Conservation (phyloP, 2,113 vertebrate genomes). For the Dendropsophus ebraccatus region DNA sequence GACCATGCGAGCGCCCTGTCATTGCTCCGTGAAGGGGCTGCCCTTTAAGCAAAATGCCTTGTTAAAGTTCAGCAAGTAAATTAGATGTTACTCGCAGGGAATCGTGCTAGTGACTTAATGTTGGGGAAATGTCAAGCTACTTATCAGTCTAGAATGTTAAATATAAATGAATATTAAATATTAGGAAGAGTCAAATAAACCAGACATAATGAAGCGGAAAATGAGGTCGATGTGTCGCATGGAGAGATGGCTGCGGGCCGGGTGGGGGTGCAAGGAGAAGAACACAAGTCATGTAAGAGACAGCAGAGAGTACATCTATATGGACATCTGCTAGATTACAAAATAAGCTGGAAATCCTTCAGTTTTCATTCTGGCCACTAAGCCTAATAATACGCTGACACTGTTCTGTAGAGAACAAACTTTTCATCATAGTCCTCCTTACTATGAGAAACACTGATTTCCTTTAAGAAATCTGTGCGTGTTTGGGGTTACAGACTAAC, state of each 20-base stretch:
- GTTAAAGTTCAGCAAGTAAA: conserved; percentile 49
- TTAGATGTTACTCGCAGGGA: conserved; percentile 5
- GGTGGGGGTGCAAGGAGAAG: not conserved
- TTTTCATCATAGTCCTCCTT: no score
- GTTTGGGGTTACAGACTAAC: no score
- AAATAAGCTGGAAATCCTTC: no score
- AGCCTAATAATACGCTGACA: no score
- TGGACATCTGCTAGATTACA: no score
- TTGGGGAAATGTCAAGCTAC: conserved; percentile 50
- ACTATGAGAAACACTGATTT: no score
- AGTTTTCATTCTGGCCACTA: no score
- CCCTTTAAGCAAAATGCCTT: conserved; percentile 40
- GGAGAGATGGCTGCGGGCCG: not conserved
- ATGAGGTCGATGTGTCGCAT: not conserved
- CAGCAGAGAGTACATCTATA: no score
- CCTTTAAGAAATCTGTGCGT: no score
- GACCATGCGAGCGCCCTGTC: conserved; percentile 1
- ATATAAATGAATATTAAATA: conserved; percentile 30
- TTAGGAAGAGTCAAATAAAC: not conserved
- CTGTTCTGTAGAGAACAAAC: no score
- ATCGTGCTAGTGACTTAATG: conserved; percentile 30
- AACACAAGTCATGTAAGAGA: not conserved
- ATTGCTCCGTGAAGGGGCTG: conserved; percentile 1
- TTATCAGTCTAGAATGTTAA: conserved; percentile 18
- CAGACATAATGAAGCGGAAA: conserved; percentile 14